Conservation (phyloP, 1,140 invertebrate species). For the Hesperophylax magnus region DNA sequence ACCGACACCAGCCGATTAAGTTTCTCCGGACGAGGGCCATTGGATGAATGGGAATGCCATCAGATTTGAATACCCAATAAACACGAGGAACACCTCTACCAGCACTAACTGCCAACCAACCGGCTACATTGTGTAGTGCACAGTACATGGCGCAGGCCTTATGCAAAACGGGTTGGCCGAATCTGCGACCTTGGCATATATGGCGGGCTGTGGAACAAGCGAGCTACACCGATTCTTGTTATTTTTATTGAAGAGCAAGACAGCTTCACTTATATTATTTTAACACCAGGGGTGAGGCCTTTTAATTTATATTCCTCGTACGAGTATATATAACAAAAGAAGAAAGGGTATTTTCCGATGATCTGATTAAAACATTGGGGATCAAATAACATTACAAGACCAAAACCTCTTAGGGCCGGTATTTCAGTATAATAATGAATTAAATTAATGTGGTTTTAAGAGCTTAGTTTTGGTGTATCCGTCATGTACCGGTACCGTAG, state of each 20-base stretch:
- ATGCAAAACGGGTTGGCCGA: conserved; percentile 30
- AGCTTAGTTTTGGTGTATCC: too few species aligned
- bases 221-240: neutral
- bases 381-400: too few species aligned
- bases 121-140: neutral
- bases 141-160: neutral
- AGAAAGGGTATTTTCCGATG: neutral
- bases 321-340: neutral
- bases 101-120: neutral
- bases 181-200: conserved; percentile 28
- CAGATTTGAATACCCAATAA: conserved; percentile 27
- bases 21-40: conserved; percentile 19
- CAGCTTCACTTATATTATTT: neutral
- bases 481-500: too few species aligned
- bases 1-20: conserved; percentile 1
- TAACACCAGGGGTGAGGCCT: neutral
- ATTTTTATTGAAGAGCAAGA: neutral
- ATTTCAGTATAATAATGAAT: too few species aligned
- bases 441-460: too few species aligned
- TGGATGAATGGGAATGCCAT: neutral
- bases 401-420: too few species aligned
- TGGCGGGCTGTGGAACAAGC: neutral
- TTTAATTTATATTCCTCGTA: neutral
- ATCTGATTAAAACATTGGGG: too few species aligned
- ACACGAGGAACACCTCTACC: neutral